phyloP scores from a whole-genome alignment of 2,888 invertebrate genomes.

The Melinaea menophilus region DNA sequence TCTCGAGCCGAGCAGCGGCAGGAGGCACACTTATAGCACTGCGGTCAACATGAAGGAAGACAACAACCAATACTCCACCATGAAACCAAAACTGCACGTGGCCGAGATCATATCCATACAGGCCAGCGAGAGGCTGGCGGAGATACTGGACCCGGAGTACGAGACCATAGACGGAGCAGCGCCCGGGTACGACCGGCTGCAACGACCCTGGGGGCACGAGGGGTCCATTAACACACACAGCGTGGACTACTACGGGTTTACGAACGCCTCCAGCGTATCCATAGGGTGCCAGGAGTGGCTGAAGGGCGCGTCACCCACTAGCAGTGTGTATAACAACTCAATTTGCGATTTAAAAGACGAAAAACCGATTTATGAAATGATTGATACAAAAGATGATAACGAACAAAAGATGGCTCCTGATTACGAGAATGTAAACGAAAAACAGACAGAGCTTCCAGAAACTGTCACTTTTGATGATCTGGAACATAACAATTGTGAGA shows the following conservation, averaged over 20 bases:
- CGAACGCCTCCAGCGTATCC: conserved; percentile 59
- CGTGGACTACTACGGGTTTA: conserved; percentile 56
- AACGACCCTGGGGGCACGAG: conserved; percentile 45
- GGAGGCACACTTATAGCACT: conserved; percentile 64
- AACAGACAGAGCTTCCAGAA: background rate
- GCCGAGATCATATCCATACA: conserved; percentile 72
- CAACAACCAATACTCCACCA: conserved; percentile 48
- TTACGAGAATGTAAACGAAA: conserved; percentile 15
- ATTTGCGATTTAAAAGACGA: conserved; percentile 20
- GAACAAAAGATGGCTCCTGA: conserved; percentile 4
- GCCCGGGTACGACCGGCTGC: conserved; percentile 53
- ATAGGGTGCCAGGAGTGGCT: conserved; percentile 67
- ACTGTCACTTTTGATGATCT: background rate
- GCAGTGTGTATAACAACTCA: conserved; percentile 57
- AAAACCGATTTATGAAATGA: conserved; percentile 7
- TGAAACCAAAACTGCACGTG: conserved; percentile 59
- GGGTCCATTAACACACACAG: conserved; percentile 48
- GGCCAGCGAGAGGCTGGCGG: conserved; percentile 63
- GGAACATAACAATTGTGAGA: conserved; percentile 38
- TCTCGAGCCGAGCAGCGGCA: conserved; percentile 44
- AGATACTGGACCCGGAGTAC: conserved; percentile 67
- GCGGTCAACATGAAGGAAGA: conserved; percentile 42
- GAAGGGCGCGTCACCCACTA: conserved; percentile 51
- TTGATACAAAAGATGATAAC: conserved; percentile 8
- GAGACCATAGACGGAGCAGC: conserved; percentile 60